Evolutionary conservation across 2,797 vertebrate species (phyloP).

Genomic region (Ammospiza maritima): DNA sequence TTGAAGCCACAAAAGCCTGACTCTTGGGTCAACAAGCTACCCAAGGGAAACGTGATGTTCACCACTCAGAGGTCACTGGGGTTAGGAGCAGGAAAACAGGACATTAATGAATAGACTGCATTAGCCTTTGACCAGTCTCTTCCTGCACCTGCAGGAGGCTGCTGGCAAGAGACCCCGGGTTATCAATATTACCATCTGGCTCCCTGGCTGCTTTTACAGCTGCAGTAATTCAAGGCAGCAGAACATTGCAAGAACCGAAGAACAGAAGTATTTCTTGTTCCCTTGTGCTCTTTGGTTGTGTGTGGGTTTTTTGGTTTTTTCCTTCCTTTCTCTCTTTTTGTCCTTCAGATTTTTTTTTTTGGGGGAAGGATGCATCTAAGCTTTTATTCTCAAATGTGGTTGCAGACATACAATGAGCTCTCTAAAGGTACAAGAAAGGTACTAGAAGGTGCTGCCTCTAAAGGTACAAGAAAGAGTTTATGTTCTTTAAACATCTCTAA

Average conservation of each 20-base stretch:
- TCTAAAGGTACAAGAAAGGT: neutral
- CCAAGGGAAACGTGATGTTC: neutral
- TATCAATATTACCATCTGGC: neutral
- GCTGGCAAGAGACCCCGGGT: neutral
- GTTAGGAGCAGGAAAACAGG: neutral
- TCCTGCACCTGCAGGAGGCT: neutral
- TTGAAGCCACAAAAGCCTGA: neutral
- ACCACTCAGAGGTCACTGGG: neutral
- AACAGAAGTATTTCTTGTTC: neutral
- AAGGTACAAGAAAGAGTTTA: neutral
- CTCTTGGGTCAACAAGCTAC: neutral
- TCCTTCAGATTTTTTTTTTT: neutral
- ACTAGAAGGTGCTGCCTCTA: neutral
- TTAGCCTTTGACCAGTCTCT: neutral
- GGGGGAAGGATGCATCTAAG: neutral
- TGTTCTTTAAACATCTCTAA: neutral
- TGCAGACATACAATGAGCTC: neutral
- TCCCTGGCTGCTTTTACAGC: neutral
- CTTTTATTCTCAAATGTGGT: neutral
- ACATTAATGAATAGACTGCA: neutral
- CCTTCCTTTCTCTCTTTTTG: neutral
- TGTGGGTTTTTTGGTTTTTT: neutral
- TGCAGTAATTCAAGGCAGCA: neutral
- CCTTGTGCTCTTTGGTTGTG: neutral
- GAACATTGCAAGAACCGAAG: neutral